Evolutionary conservation across 1,140 invertebrate genomes (phyloP).

Genomic region (Ceratina calcarata): DNA sequence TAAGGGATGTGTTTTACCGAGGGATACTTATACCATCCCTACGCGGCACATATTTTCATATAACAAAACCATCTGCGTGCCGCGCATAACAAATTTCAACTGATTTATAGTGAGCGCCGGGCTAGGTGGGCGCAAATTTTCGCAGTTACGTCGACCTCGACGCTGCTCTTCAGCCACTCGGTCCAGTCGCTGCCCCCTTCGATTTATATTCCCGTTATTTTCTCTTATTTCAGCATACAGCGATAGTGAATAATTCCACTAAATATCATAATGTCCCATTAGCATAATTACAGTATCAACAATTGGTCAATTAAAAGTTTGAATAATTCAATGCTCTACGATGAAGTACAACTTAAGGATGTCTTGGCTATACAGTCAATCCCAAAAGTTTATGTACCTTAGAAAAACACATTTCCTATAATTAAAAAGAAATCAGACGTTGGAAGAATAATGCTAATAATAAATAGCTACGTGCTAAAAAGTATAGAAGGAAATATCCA

Average conservation of each 20-base stretch:
- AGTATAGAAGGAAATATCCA: no score
- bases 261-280: no score
- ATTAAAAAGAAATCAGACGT: no score
- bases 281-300: no score
- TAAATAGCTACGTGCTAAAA: no score
- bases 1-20: conserved; percentile 79
- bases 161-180: conserved; percentile 27
- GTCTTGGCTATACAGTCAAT: no score
- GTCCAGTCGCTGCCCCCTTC: conserved; percentile 9
- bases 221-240: background rate
- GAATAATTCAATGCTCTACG: no score
- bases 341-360: no score
- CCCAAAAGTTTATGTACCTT: no score
- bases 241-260: background rate
- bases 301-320: no score
- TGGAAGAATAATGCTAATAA: no score
- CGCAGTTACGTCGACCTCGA: conserved; percentile 58
- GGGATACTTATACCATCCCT: conserved; percentile 79
- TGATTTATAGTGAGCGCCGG: conserved; percentile 79
- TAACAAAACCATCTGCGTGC: conserved; percentile 82
- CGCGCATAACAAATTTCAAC: conserved; percentile 80
- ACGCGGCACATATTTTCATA: conserved; percentile 81
- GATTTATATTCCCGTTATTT: conserved; percentile 30
- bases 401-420: no score
- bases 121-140: conserved; percentile 64